Percentiles rank a stretch among this genome's conserved stretches.
These are phyloP conservation scores for Odontomachus brunneus DNA, from an alignment of 1,140 invertebrate genomes.

Conservation along the genomic window DNA sequence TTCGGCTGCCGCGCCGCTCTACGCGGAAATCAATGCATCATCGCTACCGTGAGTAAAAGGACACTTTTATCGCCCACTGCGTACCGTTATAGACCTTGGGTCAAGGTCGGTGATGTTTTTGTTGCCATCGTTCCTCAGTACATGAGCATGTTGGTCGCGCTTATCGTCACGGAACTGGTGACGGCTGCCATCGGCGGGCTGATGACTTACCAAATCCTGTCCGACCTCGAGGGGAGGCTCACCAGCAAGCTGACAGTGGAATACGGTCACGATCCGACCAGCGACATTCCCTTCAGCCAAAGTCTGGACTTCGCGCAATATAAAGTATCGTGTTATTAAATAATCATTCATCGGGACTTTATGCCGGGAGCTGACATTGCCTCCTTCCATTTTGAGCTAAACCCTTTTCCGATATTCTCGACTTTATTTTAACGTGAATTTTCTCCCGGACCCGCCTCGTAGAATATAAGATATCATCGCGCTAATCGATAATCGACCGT, in stretches of 20 bases:
- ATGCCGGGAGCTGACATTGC: too few species aligned
- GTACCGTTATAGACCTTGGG: not conserved
- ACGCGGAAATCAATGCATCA: conserved; percentile 84
- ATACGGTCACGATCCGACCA: conserved; percentile 82
- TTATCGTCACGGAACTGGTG: conserved; percentile 82
- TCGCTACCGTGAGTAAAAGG: conserved; percentile 84
- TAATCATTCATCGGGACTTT: too few species aligned
- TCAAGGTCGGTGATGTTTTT: conserved; percentile 40
- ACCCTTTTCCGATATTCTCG: too few species aligned
- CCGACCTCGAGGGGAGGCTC: conserved; percentile 82
- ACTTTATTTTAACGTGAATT: too few species aligned
- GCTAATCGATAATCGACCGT: conserved; percentile 8
- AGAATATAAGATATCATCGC: too few species aligned
- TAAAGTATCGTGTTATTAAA: conserved; percentile 82
- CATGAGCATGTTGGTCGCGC: conserved; percentile 84
- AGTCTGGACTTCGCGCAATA: conserved; percentile 86
- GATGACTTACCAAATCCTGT: conserved; percentile 81
- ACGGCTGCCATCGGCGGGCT: conserved; percentile 77
- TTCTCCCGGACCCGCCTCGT: too few species aligned
- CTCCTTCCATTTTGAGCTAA: too few species aligned
- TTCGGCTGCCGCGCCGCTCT: conserved; percentile 86
- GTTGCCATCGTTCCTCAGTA: conserved; percentile 81
- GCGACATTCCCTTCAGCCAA: conserved; percentile 82
- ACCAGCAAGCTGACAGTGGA: conserved; percentile 80
- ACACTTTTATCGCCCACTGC: conserved; percentile 12